Percentiles rank a stretch among this genome's conserved stretches.
Evolutionary conservation across 2,888 invertebrate species (phyloP).

Genomic region (Watsonalla binaria): DNA sequence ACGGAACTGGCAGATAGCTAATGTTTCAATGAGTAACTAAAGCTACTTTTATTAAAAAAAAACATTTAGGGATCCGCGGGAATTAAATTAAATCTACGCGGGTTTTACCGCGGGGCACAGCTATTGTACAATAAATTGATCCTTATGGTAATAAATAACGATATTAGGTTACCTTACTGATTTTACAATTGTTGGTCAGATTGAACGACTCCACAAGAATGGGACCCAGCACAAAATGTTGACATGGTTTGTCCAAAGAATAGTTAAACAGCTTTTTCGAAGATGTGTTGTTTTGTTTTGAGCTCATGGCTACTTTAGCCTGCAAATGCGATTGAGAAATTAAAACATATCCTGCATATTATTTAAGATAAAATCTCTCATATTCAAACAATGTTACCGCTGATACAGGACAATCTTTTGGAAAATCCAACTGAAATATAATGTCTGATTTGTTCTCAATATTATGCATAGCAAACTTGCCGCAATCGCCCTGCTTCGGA

Average conservation of each 20-base stretch:
- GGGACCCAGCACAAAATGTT: slow-evolving; percentile 64
- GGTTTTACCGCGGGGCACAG: too few relatives aligned
- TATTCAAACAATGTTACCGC: slow-evolving; percentile 28
- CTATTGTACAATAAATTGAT: too few relatives aligned
- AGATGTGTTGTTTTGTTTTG: slow-evolving; percentile 37
- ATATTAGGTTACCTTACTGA: slow-evolving; percentile 45
- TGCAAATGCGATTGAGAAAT: slow-evolving; percentile 21
- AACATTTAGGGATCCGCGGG: too few relatives aligned
- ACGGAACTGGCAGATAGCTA: too few relatives aligned
- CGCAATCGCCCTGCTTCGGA: slow-evolving; percentile 54
- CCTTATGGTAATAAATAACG: too few relatives aligned
- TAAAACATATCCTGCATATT: not conserved
- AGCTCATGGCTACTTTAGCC: slow-evolving; percentile 50
- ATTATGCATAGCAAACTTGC: slow-evolving; percentile 37
- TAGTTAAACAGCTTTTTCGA: slow-evolving; percentile 57
- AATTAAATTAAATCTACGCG: too few relatives aligned
- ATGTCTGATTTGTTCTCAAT: slow-evolving; percentile 50
- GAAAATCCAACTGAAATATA: slow-evolving; percentile 44
- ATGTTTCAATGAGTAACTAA: too few relatives aligned
- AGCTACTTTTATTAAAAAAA: too few relatives aligned
- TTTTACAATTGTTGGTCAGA: slow-evolving; percentile 48
- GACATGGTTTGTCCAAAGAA: slow-evolving; percentile 53
- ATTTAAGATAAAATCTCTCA: too few relatives aligned
- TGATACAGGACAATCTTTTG: slow-evolving; percentile 49
- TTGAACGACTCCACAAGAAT: slow-evolving; percentile 49